Evolutionary conservation across 2,113 vertebrate genomes (phyloP).

Genomic region (Thamnaconus septentrionalis): DNA sequence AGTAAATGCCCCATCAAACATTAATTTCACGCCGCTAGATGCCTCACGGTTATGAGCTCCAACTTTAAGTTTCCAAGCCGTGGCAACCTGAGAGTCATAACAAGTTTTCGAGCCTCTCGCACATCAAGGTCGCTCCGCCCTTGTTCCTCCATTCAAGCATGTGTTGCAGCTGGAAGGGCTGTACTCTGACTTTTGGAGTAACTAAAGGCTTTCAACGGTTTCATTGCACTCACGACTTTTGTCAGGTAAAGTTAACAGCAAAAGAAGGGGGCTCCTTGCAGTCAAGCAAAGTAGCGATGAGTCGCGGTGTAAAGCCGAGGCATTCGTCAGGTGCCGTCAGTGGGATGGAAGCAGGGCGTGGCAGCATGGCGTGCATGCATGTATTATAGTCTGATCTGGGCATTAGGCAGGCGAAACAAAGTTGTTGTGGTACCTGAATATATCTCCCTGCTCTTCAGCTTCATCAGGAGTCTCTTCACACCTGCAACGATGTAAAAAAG

Average conservation of each 20-base stretch:
- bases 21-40: conserved; percentile 40
- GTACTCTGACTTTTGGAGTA: conserved; percentile 1
- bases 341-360: conserved; percentile 46
- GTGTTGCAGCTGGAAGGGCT: conserved; percentile 14
- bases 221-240: conserved; percentile 6
- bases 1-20: conserved; percentile 30
- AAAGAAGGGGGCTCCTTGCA: no score
- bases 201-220: not conserved
- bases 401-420: no score
- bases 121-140: conserved; percentile 53
- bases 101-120: conserved; percentile 15
- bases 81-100: conserved; percentile 11
- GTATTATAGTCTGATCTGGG: not conserved
- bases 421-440: conserved; percentile 72
- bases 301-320: not conserved
- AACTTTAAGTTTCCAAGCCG: not conserved
- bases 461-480: conserved; percentile 78
- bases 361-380: conserved; percentile 47
- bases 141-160: conserved; percentile 34
- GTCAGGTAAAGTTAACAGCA: not conserved
- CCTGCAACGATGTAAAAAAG: conserved; percentile 72
- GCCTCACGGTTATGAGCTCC: not conserved
- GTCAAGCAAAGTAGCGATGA: no score
- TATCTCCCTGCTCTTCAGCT: conserved; percentile 75
- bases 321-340: conserved; percentile 34